A percentile compares a stretch with the other conserved stretches of the same genome.
Conservation (phyloP, 2,888 invertebrate genomes). For the Mycalesis mineus region DNA sequence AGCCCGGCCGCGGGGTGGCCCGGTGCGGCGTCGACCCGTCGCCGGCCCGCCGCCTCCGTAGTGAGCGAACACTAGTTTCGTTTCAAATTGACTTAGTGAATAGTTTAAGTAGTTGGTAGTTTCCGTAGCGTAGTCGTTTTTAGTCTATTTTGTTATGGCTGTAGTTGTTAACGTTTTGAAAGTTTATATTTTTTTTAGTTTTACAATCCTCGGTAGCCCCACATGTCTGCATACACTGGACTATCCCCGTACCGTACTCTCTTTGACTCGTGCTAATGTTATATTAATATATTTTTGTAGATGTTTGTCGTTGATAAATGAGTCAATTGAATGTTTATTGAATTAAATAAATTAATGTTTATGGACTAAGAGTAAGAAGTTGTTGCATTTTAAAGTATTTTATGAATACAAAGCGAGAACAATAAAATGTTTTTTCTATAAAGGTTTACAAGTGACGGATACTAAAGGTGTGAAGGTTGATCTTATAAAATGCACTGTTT, state of each 20-base stretch:
- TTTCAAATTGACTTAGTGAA: conserved; percentile 69
- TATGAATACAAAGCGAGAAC: conserved; percentile 76
- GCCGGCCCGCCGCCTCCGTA: conserved; percentile 54
- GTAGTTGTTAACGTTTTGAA: conserved; percentile 76
- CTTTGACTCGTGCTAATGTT: conserved; percentile 72
- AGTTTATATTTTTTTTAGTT: conserved; percentile 72
- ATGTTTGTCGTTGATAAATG: conserved; percentile 76
- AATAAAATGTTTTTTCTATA: conserved; percentile 76
- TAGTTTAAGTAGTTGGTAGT: conserved; percentile 73
- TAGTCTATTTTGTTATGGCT: conserved; percentile 77
- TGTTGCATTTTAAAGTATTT: conserved; percentile 79
- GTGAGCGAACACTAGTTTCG: conserved; percentile 72
- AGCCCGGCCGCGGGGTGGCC: conserved; percentile 29
- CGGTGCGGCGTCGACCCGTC: conserved; percentile 33
- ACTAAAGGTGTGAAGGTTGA: conserved; percentile 59
- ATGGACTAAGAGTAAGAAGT: conserved; percentile 75
- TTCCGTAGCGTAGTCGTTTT: conserved; percentile 74
- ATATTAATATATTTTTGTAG: conserved; percentile 77
- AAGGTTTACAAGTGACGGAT: conserved; percentile 72
- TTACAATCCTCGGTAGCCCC: conserved; percentile 41
- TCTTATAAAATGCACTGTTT: conserved; percentile 65
- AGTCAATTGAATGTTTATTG: conserved; percentile 77
- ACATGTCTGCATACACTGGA: conserved; percentile 36
- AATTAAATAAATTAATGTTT: conserved; percentile 72
- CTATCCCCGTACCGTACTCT: conserved; percentile 51